Base-by-base conservation (phyloP, 2,888 invertebrate genomes). In the Yponomeuta cagnagella region DNA sequence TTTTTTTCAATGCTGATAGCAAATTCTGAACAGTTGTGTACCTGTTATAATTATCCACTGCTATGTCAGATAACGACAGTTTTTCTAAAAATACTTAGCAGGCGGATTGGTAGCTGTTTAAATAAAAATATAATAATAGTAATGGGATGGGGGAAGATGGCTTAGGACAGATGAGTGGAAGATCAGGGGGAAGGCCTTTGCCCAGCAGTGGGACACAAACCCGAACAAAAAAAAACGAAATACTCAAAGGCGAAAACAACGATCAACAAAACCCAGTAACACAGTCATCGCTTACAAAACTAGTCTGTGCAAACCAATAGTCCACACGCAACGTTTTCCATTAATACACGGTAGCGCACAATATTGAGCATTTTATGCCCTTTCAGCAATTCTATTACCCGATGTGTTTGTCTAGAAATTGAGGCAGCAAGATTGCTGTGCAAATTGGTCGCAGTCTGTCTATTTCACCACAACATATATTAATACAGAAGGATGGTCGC, bases 271-370 rank as follows among this genome's bases (percentile, higher is more conserved):
- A 64, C 12, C 10, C 64, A 31, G 64, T 64, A 64, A 23, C 64
- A 64, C 3, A 64, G 12, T 31, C 52, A 15, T 58, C 1, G 52
- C 52, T 12, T 1, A 15, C 15, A 58, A 10, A 52, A 52, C 52
- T 52, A 12, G 52, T 5, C 52, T 12, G 15, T 12, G 3, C 64
- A 31, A 31, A n/a, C 23, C 64, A 68, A 48, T 48, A 37, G 2
- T 68, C 43, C 10, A 48, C 67, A 68, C 67, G 67, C 67, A 68
- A 68, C 43, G 48, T 43, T 68, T 68, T 68, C 43, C 67, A 67
- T 67, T 67, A 64, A 31, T 30, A 65, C 31, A 31, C 30, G 9
- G 65, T 65, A 65, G 23, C 31, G 31, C 31, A 10, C 65, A 65
- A 65, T 31, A 31, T 31, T 23, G 30, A 65, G 65, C 31, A 23